phyloP scores from a whole-genome alignment of 1,140 invertebrate genomes.

The Triops longicaudatus region DNA sequence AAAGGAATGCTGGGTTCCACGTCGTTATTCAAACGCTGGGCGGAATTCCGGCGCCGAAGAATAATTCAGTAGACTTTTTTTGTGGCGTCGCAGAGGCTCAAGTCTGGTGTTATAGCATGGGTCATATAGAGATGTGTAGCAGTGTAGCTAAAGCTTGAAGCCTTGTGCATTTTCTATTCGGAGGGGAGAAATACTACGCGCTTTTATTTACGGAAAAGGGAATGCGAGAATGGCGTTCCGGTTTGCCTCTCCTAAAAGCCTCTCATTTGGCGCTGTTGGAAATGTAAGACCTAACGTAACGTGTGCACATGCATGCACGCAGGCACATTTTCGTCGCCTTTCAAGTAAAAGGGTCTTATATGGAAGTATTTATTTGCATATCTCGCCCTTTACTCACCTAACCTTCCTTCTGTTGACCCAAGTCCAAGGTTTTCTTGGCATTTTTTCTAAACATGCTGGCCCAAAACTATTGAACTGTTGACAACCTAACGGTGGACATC shows the following conservation, averaged over 20 bases:
- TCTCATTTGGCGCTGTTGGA: not conserved
- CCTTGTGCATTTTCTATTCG: not conserved
- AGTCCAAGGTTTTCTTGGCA: not conserved
- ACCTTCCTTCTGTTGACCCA: not conserved
- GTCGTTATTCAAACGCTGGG: not conserved
- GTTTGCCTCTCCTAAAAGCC: not conserved
- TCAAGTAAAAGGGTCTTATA: not conserved
- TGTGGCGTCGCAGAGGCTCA: conserved; percentile 3
- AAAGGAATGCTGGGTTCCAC: not conserved
- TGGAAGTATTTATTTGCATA: not conserved
- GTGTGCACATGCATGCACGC: conserved; percentile 3
- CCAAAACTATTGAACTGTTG: no score
- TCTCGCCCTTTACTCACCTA: not conserved
- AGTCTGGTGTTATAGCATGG: not conserved
- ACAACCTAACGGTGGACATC: no score
- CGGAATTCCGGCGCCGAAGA: conserved; percentile 7
- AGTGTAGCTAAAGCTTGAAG: not conserved
- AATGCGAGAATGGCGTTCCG: not conserved
- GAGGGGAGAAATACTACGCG: not conserved
- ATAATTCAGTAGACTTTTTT: not conserved
- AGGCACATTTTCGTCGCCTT: not conserved
- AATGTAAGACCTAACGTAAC: not conserved
- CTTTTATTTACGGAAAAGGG: not conserved
- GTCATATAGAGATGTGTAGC: not conserved
- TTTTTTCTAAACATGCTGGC: not conserved